Base-by-base conservation (phyloP, 2,797 vertebrate genomes). In the Allobates femoralis region DNA sequence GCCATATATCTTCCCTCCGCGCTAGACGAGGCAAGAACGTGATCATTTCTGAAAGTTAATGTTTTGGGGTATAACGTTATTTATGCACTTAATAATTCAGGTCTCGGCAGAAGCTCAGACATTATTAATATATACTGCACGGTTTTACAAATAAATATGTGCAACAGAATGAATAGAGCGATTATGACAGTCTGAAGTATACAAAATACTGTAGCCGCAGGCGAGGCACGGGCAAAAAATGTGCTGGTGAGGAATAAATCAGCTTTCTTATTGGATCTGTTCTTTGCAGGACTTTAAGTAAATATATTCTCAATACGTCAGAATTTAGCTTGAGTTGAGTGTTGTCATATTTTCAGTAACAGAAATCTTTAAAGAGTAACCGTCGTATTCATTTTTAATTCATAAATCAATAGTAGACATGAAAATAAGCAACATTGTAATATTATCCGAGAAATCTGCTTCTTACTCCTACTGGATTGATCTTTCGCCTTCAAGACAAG, bases 11-110 rank as follows among this genome's bases (percentile, higher is more conserved):
- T 71, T 26, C 86, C 82, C 37, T 16, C 37, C n/a, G 19, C 58
- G 62, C 62, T 18, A 53, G 58, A 53, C 81, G 64, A 10, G 66
- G 62, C 19, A 58, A 73, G 26, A 86, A 64, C 64, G 46, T 86
- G 58, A 60, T 85, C 73, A 66, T 60, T 26, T 89, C 74, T 82
- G 53, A 79, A 82, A 88, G 30, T 30, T 88, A 77, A 19, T 87
- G 67, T 87, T 19, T 85, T 51, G 81, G 1, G 26, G 66, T 73
- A 88, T 77, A 62, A 85, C 66, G 58, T 75, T 81, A 85, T 85
- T 88, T 88, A 88, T 81, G 66, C 82, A 76, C 77, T 81, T 81
- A 88, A 88, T 88, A 84, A 85, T 73, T 78, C n/a, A 74, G 60
- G 58, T 56, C 60, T 56, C n/a, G 56, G 46, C 75, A 53, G n/a